phyloP scores from a whole-genome alignment of 2,888 invertebrate genomes.

The Cecidostiba fungosa region DNA sequence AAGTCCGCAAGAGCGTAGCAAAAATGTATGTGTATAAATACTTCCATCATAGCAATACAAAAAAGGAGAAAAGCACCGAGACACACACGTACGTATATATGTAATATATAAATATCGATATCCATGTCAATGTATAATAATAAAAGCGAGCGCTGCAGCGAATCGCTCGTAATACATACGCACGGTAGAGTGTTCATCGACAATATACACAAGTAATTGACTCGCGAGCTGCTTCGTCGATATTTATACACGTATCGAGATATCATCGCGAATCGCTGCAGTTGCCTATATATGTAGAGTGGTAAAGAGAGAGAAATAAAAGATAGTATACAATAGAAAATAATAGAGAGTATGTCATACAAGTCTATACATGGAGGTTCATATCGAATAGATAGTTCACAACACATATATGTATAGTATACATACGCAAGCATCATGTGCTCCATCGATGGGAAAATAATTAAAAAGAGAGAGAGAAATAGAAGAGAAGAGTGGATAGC shows the following conservation, averaged over 20 bases:
- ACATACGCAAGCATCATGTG: constrained; percentile 80
- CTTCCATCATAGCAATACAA: constrained; percentile 55
- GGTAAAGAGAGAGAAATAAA: constrained; percentile 65
- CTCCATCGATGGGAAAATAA: constrained; percentile 76
- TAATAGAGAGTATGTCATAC: constrained; percentile 44
- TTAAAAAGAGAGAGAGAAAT: constrained; percentile 24
- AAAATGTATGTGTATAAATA: constrained; percentile 42
- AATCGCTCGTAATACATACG: constrained; percentile 49
- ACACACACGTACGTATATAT: constrained; percentile 55
- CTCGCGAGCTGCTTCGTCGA: neutral
- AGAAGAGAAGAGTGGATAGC: constrained; percentile 27
- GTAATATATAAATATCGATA: constrained; percentile 22
- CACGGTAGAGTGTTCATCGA: neutral
- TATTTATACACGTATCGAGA: neutral
- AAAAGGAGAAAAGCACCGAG: constrained; percentile 58
- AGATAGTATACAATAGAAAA: no score
- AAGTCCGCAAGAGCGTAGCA: neutral
- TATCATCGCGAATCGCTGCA: constrained; percentile 68
- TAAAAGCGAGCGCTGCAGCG: constrained; percentile 57
- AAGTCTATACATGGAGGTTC: constrained; percentile 55
- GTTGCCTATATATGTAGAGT: constrained; percentile 68
- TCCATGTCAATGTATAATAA: constrained; percentile 23
- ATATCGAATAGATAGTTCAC: constrained; percentile 77
- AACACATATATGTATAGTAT: constrained; percentile 78
- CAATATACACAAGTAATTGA: constrained; percentile 37